These are phyloP conservation scores for Conus ventricosus DNA, from an alignment of 1,140 invertebrate genomes.

Conservation along the genomic window DNA sequence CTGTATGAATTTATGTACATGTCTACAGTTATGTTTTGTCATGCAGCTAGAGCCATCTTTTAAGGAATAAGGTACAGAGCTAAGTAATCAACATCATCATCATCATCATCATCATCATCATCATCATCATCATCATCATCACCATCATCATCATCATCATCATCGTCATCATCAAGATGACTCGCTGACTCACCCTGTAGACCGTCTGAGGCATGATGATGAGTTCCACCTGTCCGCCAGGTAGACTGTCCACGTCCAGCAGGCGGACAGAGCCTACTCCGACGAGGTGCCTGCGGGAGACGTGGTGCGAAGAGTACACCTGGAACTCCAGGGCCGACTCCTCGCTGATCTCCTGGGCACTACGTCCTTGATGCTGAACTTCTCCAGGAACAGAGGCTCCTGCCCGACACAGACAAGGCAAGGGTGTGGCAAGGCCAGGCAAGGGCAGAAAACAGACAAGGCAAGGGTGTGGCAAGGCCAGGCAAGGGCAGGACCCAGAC, in stretches of 20 bases:
- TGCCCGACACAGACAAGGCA: constrained; percentile 31
- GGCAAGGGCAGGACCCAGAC: too few relatives aligned
- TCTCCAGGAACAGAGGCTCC: constrained; percentile 70
- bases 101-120: too few relatives aligned
- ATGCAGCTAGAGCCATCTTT: too few relatives aligned
- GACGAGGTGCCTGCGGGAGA: constrained; percentile 64
- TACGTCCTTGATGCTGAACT: constrained; percentile 68
- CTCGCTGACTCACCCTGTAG: constrained; percentile 52
- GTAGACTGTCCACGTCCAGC: constrained; percentile 58
- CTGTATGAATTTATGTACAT: too few relatives aligned
- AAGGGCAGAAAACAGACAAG: too few relatives aligned
- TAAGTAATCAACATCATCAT: too few relatives aligned
- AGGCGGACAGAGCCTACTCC: constrained; percentile 64
- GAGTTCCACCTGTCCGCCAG: constrained; percentile 63
- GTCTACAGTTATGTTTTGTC: too few relatives aligned
- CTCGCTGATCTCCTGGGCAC: constrained; percentile 61
- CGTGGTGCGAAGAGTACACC: constrained; percentile 68
- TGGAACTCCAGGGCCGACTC: constrained; percentile 67
- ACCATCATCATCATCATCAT: too few relatives aligned
- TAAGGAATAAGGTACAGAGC: too few relatives aligned
- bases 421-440: not conserved
- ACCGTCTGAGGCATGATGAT: constrained; percentile 67
- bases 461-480: too few relatives aligned
- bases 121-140: too few relatives aligned
- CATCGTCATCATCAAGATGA: not conserved